Evolutionary conservation across 2,888 invertebrate genomes (phyloP).

Genomic region (Mechanitis messenoides): DNA sequence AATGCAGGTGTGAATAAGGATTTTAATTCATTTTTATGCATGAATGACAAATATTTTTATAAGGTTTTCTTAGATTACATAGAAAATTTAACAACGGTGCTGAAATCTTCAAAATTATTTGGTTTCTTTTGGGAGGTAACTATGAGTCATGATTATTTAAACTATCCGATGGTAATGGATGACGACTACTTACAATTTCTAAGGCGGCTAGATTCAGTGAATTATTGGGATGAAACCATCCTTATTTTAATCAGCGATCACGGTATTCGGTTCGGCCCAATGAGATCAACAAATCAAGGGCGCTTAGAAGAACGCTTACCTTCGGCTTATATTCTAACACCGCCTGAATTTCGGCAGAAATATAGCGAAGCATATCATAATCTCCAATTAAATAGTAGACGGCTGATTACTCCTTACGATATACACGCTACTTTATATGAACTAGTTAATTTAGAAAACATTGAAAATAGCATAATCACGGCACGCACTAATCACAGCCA

Average conservation of each 20-base stretch:
- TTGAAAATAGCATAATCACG: slow-evolving; percentile 36
- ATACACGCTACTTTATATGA: slow-evolving; percentile 85
- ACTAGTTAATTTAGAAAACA: slow-evolving; percentile 67
- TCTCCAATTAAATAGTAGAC: slow-evolving; percentile 77
- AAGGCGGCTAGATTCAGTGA: slow-evolving; percentile 56
- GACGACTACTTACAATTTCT: slow-evolving; percentile 76
- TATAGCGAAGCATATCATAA: slow-evolving; percentile 78
- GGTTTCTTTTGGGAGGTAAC: slow-evolving; percentile 89
- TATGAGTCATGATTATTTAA: slow-evolving; percentile 87
- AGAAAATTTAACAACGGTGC: slow-evolving; percentile 74
- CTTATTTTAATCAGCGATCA: slow-evolving; percentile 89
- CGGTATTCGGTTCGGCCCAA: slow-evolving; percentile 88
- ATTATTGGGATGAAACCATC: slow-evolving; percentile 79
- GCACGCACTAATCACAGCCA: slow-evolving; percentile 42
- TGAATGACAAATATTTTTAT: slow-evolving; percentile 79
- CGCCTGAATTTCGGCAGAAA: slow-evolving; percentile 79
- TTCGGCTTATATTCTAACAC: slow-evolving; percentile 82
- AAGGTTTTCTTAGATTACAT: slow-evolving; percentile 82
- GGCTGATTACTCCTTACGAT: slow-evolving; percentile 85
- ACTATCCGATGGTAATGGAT: slow-evolving; percentile 84
- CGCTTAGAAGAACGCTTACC: slow-evolving; percentile 90
- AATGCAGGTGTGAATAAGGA: slow-evolving; percentile 77
- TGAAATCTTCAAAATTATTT: slow-evolving; percentile 79
- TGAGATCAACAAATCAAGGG: slow-evolving; percentile 86
- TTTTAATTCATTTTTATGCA: slow-evolving; percentile 79